These are phyloP conservation scores for Lutraria rhynchaena DNA, from an alignment of 1,140 invertebrate genomes.

Conservation along the genomic window DNA sequence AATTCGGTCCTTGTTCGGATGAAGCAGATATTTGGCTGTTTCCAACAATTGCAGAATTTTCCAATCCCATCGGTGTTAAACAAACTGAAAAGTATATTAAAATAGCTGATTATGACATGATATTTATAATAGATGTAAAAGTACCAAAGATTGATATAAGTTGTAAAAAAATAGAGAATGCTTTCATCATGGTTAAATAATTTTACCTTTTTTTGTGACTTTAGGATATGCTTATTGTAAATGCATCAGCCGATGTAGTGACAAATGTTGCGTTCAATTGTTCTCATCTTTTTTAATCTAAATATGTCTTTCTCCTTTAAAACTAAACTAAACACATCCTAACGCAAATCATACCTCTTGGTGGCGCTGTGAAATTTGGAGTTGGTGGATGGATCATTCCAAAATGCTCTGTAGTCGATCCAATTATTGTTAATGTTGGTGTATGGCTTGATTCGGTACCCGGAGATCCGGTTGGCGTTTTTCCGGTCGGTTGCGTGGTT, in stretches of 20 bases:
- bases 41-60: constrained; percentile 57
- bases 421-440: background rate
- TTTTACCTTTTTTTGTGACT: too few relatives aligned
- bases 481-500: constrained; percentile 32
- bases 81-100: constrained; percentile 59
- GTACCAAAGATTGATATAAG: too few relatives aligned
- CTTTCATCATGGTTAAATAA: too few relatives aligned
- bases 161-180: too few relatives aligned
- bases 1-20: constrained; percentile 37
- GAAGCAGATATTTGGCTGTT: constrained; percentile 65
- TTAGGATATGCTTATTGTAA: too few relatives aligned
- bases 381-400: constrained; percentile 19
- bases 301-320: too few relatives aligned
- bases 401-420: constrained; percentile 14
- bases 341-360: constrained; percentile 43
- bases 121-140: too few relatives aligned
- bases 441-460: background rate
- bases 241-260: too few relatives aligned
- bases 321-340: too few relatives aligned
- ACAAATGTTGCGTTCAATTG: too few relatives aligned
- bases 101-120: background rate
- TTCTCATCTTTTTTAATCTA: too few relatives aligned
- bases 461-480: constrained; percentile 24
- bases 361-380: constrained; percentile 9
- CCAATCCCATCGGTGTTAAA: constrained; percentile 66